Evolutionary conservation across 2,797 vertebrate genomes (phyloP).

Genomic region (Leptodactylus fallax): DNA sequence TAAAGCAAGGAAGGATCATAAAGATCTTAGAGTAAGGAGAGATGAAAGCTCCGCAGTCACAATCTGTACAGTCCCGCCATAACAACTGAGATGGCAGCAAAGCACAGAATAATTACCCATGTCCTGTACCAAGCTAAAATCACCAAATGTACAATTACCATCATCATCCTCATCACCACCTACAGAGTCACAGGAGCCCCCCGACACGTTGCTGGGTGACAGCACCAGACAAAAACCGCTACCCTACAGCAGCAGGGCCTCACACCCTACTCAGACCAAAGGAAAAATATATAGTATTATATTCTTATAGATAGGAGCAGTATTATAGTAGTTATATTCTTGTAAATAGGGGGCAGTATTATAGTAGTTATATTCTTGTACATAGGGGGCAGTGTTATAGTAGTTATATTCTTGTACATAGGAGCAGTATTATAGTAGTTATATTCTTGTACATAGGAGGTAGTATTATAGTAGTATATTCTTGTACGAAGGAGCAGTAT

Average conservation of each 20-base stretch:
- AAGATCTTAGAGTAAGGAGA: conserved; percentile 54
- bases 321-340: conserved; percentile 8
- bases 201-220: no score
- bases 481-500: not conserved
- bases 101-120: not conserved
- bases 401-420: not conserved
- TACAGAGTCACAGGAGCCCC: no score
- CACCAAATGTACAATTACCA: not conserved
- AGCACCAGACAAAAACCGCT: no score
- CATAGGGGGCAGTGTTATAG: not conserved
- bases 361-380: no score
- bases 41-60: conserved; percentile 74
- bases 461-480: conserved; percentile 19
- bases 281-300: not conserved
- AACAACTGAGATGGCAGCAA: conserved; percentile 70
- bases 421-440: not conserved
- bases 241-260: not conserved
- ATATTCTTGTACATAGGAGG: not conserved
- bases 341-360: not conserved
- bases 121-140: not conserved
- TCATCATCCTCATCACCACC: not conserved
- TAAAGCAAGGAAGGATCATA: not conserved
- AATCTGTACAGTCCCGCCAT: conserved; percentile 68
- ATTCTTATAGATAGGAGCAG: conserved; percentile 3
- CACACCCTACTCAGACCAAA: no score